Evolutionary conservation across 2,113 vertebrate genomes (phyloP).

Genomic region (Mirza zaza): DNA sequence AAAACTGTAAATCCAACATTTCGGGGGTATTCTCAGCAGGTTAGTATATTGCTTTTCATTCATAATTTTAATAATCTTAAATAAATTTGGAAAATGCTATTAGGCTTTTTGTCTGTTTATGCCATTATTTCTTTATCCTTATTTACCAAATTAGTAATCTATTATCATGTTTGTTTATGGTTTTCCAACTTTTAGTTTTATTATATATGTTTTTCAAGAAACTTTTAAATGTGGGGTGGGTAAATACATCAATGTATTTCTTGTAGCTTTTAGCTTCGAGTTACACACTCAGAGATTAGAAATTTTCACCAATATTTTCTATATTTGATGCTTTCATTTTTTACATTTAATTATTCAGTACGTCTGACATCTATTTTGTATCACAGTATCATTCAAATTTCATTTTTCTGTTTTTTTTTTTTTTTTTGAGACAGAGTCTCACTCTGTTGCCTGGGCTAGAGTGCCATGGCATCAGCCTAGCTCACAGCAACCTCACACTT

Average conservation of each 20-base stretch:
- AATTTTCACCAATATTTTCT: neutral
- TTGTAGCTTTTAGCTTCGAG: neutral
- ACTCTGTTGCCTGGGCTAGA: too few species aligned
- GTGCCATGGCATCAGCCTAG: too few species aligned
- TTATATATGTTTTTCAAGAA: conserved; percentile 18
- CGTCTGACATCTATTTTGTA: neutral
- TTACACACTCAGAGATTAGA: neutral
- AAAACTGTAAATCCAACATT: conserved; percentile 98
- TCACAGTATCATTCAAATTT: neutral
- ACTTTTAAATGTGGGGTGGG: neutral
- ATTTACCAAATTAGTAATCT: neutral
- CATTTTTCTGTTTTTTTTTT: neutral
- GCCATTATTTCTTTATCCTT: neutral
- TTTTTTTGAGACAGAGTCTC: too few species aligned
- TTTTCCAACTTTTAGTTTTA: neutral
- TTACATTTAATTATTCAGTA: neutral
- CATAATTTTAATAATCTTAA: conserved; percentile 9
- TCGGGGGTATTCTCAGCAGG: conserved; percentile 98
- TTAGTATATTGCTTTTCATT: conserved; percentile 79
- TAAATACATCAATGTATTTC: neutral
- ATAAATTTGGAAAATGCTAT: neutral
- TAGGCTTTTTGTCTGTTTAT: neutral
- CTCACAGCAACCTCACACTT: too few species aligned
- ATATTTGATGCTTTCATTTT: neutral
- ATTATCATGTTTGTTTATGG: neutral